These are phyloP conservation scores for Acrobasis suavella DNA, from an alignment of 2,888 invertebrate species.

Conservation along the genomic window DNA sequence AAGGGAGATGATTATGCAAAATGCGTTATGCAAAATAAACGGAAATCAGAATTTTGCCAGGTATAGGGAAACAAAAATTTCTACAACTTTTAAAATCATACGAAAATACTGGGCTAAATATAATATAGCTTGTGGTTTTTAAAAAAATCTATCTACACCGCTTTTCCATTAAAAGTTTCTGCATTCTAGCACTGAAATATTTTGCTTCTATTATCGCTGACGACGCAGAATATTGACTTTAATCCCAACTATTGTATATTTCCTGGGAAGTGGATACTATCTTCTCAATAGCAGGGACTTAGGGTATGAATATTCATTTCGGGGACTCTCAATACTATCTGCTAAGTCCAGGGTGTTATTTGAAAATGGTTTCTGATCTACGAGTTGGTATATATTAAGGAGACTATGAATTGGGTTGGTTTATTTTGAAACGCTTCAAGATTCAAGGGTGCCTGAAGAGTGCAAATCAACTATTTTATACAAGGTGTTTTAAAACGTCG, in stretches of 20 bases:
- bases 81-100: too few species aligned
- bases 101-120: too few species aligned
- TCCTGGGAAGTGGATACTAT: slow-evolving; percentile 7
- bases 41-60: too few species aligned
- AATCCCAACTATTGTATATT: slow-evolving; percentile 10
- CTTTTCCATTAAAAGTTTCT: not conserved
- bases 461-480: too few species aligned
- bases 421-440: not conserved
- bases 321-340: slow-evolving; percentile 6
- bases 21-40: too few species aligned
- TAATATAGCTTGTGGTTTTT: too few species aligned
- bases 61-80: too few species aligned
- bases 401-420: not conserved
- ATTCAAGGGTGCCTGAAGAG: not conserved
- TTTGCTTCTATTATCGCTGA: not conserved
- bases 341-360: slow-evolving; percentile 13
- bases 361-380: not conserved
- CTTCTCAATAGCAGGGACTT: not conserved
- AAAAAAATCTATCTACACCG: too few species aligned
- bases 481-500: too few species aligned
- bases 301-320: slow-evolving; percentile 16
- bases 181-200: not conserved
- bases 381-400: not conserved
- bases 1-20: too few species aligned
- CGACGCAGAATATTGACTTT: not conserved